Base-by-base conservation (phyloP, 2,888 invertebrate genomes). In the Digitonthophagus gazella region DNA sequence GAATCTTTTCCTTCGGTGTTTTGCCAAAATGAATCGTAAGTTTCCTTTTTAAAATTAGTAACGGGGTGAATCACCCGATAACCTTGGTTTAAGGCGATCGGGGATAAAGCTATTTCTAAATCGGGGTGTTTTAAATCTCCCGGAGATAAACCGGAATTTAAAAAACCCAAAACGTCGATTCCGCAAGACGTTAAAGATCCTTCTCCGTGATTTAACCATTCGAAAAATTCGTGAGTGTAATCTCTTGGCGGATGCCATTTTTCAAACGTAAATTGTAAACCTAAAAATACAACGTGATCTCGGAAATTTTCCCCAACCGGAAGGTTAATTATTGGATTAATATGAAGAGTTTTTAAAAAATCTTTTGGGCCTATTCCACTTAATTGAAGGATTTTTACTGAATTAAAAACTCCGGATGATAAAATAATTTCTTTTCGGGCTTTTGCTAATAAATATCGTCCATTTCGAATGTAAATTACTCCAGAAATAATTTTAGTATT, bases 341-440 rank as follows among this genome's bases (percentile, higher is more conserved):
- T 80, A 2, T 77, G 77, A n/a, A 80, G 69, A 20, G 79, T 74
- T 44, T 78, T 69, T 2, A 84, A 77, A 69, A 83, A 82, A 4
- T 80, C 76, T 20, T 73, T 75, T 0, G 83, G 84, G 1, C 92
- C 92, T 0, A 92, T 91, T 1, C 89, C 89, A 3, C 87, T 88
- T 54, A 89, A 76, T 86, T 88, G 85, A 15, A 89, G 79, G 11
- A 90, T 76, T 75, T 89, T 88, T 0, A 89, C 87, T 11, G 87
- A 84, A 77, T 88, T 89, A 73, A 89, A 85, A 3, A 88, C 83
- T 2, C 89, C 89, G 3, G 85, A 87, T 63, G 90, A 88, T 55
- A 93, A 73, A 69, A 94, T 91, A 0, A 93, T 88, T 81, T 92
- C 92, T 76, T 88, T 90, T 54, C 82, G 86, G 1, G 90, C 90